Conservation (phyloP, 2,888 invertebrate species). For the Cryptocephalus primarius region DNA sequence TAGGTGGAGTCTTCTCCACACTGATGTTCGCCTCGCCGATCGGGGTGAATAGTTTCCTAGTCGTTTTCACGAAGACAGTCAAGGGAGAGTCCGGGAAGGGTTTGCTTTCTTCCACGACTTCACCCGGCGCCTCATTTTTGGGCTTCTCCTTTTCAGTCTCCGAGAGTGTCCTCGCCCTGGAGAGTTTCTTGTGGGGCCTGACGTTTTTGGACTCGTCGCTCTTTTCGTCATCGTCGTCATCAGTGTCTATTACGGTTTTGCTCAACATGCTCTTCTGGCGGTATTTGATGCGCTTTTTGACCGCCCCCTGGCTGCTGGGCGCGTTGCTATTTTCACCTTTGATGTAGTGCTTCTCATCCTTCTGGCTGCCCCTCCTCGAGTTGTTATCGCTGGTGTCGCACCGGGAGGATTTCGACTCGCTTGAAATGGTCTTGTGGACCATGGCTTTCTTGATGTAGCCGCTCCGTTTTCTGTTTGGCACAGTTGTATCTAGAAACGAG, state of each 20-base stretch:
- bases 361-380: slow-evolving; percentile 13
- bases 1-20: slow-evolving; percentile 5
- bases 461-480: slow-evolving; percentile 22
- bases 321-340: slow-evolving; percentile 15
- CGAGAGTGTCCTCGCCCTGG: slow-evolving; percentile 19
- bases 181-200: slow-evolving; percentile 19
- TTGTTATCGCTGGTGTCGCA: slow-evolving; percentile 13
- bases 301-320: slow-evolving; percentile 25
- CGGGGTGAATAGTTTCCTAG: slow-evolving; percentile 68
- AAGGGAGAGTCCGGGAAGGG: slow-evolving; percentile 26
- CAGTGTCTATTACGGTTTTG: slow-evolving; percentile 21
- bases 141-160: slow-evolving; percentile 11
- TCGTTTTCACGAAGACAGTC: slow-evolving; percentile 70
- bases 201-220: slow-evolving; percentile 9
- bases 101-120: slow-evolving; percentile 1
- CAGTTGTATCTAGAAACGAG: slow-evolving; percentile 23
- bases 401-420: slow-evolving; percentile 17
- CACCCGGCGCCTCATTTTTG: background rate
- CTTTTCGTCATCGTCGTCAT: slow-evolving; percentile 24
- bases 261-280: slow-evolving; percentile 26
- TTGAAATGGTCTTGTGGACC: slow-evolving; percentile 19
- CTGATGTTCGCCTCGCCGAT: slow-evolving; percentile 21
- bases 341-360: slow-evolving; percentile 12
- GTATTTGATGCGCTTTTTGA: slow-evolving; percentile 29
- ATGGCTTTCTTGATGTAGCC: slow-evolving; percentile 18